Conservation (phyloP, 2,888 invertebrate genomes). For the Heteromurus nitidus region DNA sequence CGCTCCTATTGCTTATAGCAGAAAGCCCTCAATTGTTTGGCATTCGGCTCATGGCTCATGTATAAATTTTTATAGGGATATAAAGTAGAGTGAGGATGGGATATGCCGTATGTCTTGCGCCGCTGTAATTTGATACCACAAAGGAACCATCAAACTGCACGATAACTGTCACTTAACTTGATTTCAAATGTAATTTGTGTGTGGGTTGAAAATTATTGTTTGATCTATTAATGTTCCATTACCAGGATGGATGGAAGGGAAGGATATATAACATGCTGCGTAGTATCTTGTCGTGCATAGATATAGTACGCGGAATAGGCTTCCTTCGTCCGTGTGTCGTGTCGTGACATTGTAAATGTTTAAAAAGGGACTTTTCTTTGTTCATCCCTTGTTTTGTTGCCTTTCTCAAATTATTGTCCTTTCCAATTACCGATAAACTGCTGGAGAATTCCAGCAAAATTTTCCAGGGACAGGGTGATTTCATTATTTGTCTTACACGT, state of each 20-base stretch:
- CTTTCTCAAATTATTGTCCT: too few species aligned
- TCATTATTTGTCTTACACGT: too few species aligned
- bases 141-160: constrained; percentile 56
- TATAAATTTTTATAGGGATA: constrained; percentile 21
- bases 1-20: too few species aligned
- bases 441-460: too few species aligned
- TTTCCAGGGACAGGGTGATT: too few species aligned
- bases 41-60: constrained; percentile 31
- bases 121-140: constrained; percentile 57
- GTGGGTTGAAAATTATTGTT: constrained; percentile 54
- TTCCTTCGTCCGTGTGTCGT: not conserved
- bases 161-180: constrained; percentile 60
- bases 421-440: too few species aligned
- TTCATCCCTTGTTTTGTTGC: too few species aligned
- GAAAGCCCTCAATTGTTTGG: constrained; percentile 31
- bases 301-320: too few species aligned
- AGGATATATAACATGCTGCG: too few species aligned
- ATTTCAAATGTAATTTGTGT: constrained; percentile 46
- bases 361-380: constrained; percentile 38
- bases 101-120: constrained; percentile 5
- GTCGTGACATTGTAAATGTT: constrained; percentile 37
- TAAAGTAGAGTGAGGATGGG: not conserved
- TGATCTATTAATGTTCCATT: constrained; percentile 60
- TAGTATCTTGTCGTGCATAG: too few species aligned
- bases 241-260: too few species aligned